Evolutionary conservation across 2,888 invertebrate genomes (phyloP), one percentile per base, ranked within the genome.

Genomic region (Rosalia funebris): DNA sequence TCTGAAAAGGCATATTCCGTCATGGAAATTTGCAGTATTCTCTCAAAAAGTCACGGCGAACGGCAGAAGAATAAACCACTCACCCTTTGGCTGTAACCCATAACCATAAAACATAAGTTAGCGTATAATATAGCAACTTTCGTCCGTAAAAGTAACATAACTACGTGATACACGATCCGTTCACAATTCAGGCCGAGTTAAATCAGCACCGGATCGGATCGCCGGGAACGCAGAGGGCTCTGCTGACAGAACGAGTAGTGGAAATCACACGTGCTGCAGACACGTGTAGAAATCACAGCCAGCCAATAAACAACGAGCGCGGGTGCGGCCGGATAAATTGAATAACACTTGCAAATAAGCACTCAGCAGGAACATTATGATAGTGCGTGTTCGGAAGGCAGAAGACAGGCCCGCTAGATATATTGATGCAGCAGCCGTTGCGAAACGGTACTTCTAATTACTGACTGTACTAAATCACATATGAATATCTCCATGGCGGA

Each of bases 271-370:
- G 79, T 79, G 80, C 73, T 71, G 58, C 66, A 75, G 77, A 77
- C 78, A 79, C 78, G 79, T 79, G 79, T 77, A 79, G 79, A 77
- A 79, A 80, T 79, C 80, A 79, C 79, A 78, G 77, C 68, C 73
- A 69, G 74, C 78, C 79, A 78, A 81, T 81, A 81, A 81, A 80
- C 81, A 79, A 79, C 72, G 69, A 71, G 76, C 76, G 76, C 76
- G 78, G 77, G 79, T 80, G 79, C 77, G 79, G 78, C 78, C 79
- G 77, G 80, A 82, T 82, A 82, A 82, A 82, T 82, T 81, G 81
- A 81, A 79, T 80, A 79, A 81, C 82, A 82, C 81, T 82, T 82
- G 82, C 81, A 80, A 81, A 81, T 82, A 82, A 82, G 82, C 81
- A 78, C 81, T 75, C 69, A 63, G 66, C 54, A 46, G 59, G 65